Base-by-base conservation (phyloP, 2,888 invertebrate genomes). In the Stenodema calcarata region DNA sequence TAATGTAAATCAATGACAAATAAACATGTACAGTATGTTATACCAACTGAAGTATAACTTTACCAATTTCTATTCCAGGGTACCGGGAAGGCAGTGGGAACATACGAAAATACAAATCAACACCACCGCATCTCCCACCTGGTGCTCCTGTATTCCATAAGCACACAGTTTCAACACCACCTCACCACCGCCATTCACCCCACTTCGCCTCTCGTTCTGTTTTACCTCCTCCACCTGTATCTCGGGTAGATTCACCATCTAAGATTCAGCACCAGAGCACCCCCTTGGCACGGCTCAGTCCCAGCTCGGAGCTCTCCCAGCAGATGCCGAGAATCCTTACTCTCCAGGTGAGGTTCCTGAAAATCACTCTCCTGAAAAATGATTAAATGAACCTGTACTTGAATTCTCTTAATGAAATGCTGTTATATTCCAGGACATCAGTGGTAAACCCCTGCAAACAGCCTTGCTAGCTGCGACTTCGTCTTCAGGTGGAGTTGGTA, bases 291-390 rank as follows among this genome's bases (percentile, higher is more conserved):
- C 93, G 98, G 88, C 92, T 98, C 30, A 97, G 97, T 89, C 98
- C 98, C 0, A 97, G 97, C 90, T 97, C 97, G 90, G 98, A 98
- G 91, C 92, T 98, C 88, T 97, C 97, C 89, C 95, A 95, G 12
- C 97, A 97, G 90, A 97, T 97, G 90, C 97, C 98, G 0, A 93
- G 98, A 89, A 98, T 98, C 90, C 92, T 98, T n/a, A 98, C 98
- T 0, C 92, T 98, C 35, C 89, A 89, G 88, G 90, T 90, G 87
- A 88, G n/a, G 84, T 75, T 75, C 7, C 30, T 14, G 27, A 3
- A n/a, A n/a, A n/a, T n/a, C n/a, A n/a, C n/a, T n/a, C n/a, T 54
- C 4, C 4, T 35, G 35, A 35, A 4, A 7, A 35, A 35, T 4
- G 4, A 35, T 35, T 35, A 35, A 35, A 35, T 35, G 35, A 35